Evolutionary conservation across 2,888 invertebrate species (phyloP), one percentile per base, ranked within the genome.

Genomic region (Ischnura elegans): DNA sequence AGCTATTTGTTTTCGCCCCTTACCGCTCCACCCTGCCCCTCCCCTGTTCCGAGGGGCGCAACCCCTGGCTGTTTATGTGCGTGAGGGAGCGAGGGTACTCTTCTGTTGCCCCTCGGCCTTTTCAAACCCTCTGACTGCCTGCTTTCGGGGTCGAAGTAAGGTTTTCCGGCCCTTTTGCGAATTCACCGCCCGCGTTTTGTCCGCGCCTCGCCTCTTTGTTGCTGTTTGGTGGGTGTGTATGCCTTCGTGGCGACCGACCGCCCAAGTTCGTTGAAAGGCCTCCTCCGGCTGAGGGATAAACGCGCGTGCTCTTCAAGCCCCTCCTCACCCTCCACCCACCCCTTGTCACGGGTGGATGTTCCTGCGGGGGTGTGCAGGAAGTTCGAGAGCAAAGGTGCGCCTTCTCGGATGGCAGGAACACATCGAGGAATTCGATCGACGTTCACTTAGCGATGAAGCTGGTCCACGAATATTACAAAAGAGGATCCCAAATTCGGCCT

Each of bases 131-230:
- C 29, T n/a, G n/a, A n/a, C n/a, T n/a, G n/a, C n/a, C n/a, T n/a
- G n/a, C n/a, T n/a, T 29, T 76, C 13, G 76, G 61, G 61, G 76
- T 36, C 21, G 76, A 1, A n/a, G 76, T n/a, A 76, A 36, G 76
- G 76, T 76, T 76, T 51, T 76, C 76, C 76, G 76, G 76, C 76
- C 29, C 76, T 76, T n/a, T 76, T 76, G 76, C 76, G 36, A n/a
- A 61, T 16, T 61, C n/a, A n/a, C 61, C 76, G 76, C 36, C 10
- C 36, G 76, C 29, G 76, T 76, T 76, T 76, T 76, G 76, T 76
- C n/a, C 61, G 16, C 76, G 10, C 36, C 76, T 76, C 36, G 29
- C 76, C 36, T 8, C 76, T 76, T 76, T 76, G 76, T 76, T 76
- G 76, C 76, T 25, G 76, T 76, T 76, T 51, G 51, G 51, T 51